A percentile compares a stretch with the other conserved stretches of the same genome.
Conservation (phyloP, 2,888 invertebrate genomes). For the Trichopoda pennipes region DNA sequence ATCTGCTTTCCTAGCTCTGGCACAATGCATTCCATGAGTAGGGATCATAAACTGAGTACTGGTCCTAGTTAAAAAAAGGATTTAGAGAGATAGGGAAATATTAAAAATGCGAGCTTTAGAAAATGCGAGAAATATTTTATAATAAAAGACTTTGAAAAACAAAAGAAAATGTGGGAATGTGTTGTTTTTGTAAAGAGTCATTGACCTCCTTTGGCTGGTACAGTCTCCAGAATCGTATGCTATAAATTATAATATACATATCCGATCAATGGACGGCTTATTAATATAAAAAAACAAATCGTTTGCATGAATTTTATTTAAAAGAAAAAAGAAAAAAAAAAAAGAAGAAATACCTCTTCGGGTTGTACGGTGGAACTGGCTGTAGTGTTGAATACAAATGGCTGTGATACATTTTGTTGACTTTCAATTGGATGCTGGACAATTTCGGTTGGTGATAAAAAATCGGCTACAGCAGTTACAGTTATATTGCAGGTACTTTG, state of each 20-base stretch:
- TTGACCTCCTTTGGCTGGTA: too few species aligned
- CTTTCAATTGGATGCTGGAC: slow-evolving; percentile 36
- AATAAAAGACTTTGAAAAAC: too few species aligned
- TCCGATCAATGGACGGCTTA: not conserved
- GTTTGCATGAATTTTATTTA: not conserved
- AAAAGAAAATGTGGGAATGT: too few species aligned
- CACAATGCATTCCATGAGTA: too few species aligned
- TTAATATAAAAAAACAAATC: not conserved
- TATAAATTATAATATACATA: not conserved
- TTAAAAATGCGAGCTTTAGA: too few species aligned
- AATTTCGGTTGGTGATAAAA: slow-evolving; percentile 72
- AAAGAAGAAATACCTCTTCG: slow-evolving; percentile 73
- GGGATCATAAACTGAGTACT: too few species aligned
- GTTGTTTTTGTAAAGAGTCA: too few species aligned
- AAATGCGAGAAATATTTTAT: too few species aligned
- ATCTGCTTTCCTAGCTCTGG: too few species aligned
- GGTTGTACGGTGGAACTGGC: slow-evolving; percentile 76
- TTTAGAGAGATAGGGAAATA: too few species aligned
- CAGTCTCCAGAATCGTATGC: not conserved
- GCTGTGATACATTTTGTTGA: slow-evolving; percentile 72
- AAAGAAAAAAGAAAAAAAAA: not conserved
- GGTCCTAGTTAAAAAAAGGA: too few species aligned
- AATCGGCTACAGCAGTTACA: slow-evolving; percentile 82
- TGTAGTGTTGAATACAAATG: slow-evolving; percentile 78
- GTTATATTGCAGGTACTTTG: slow-evolving; percentile 87